Percentiles rank a stretch among this genome's conserved stretches.
Evolutionary conservation across 2,113 vertebrate species (phyloP).

Genomic region (Peucedramus taeniatus): DNA sequence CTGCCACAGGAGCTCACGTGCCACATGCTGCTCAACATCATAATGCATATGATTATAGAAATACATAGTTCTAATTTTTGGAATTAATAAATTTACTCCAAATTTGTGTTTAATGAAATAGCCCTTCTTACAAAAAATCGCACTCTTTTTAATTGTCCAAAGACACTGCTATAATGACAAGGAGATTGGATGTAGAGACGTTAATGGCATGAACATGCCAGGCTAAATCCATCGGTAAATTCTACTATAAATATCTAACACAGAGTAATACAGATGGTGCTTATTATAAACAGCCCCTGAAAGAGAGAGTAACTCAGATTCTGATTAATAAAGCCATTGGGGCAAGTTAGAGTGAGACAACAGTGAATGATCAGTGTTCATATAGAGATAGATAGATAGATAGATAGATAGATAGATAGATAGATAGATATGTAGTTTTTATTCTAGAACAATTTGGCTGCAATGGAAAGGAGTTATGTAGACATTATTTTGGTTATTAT

Average conservation of each 20-base stretch:
- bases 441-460: neutral
- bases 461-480: neutral
- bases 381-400: neutral
- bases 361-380: neutral
- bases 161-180: neutral
- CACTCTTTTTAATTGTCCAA: neutral
- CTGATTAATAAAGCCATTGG: neutral
- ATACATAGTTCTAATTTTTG: neutral
- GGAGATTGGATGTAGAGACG: neutral
- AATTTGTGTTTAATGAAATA: neutral
- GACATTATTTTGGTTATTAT: neutral
- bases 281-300: neutral
- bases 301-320: neutral
- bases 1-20: neutral
- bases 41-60: neutral
- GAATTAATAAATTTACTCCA: neutral
- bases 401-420: neutral
- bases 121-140: neutral
- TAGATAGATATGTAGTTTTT: neutral
- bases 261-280: neutral
- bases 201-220: neutral
- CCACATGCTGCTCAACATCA: neutral
- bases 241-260: neutral
- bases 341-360: neutral
- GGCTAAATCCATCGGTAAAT: neutral